Base-by-base conservation (phyloP, 2,888 invertebrate species). In the Melieria omissa region DNA sequence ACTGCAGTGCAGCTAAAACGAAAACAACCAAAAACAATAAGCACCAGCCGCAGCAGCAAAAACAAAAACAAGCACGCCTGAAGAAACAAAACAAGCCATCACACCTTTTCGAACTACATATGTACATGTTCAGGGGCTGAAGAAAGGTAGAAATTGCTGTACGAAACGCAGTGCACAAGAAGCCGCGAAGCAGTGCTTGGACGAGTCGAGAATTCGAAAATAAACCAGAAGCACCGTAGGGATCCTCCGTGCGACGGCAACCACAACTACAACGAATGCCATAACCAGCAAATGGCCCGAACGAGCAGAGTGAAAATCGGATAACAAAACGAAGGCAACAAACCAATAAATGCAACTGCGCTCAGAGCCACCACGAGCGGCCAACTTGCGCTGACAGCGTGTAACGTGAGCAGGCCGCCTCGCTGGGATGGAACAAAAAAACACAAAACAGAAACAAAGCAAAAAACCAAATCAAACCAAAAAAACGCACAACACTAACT, bases 71-170 rank as follows among this genome's bases (percentile, higher is more conserved):
- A 71, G 52, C 67, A 72, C 7, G 16, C 14, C 16, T 16, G 5
- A 57, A 57, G 41, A 5, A n/a, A 10, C 61, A 73, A 74, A 76
- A 70, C 72, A 67, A 74, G 71, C 71, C 70, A 72, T 74, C 74
- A 75, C 75, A 77, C 76, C 74, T 76, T 75, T 73, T 29, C 62
- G 41, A 10, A 70, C 49, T 61, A 12, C 44, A 44, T 44, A 61
- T 6, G 44, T 10, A 42, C n/a, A 41, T n/a, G 60, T 42, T 14
- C 45, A 47, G 5, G 10, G 74, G 45, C 72, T 65, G 75, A 64
- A 29, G 46, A 73, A 71, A 76, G 73, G 70, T 29, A 70, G 70
- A 71, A 71, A 58, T 61, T 75, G 42, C 57, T 68, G 16, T 44
- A 60, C 45, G 65, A 63, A 29, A 29, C 29, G 58, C 58, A 70